These are phyloP conservation scores for Lutraria rhynchaena DNA, from an alignment of 1,140 invertebrate genomes.

Conservation along the genomic window DNA sequence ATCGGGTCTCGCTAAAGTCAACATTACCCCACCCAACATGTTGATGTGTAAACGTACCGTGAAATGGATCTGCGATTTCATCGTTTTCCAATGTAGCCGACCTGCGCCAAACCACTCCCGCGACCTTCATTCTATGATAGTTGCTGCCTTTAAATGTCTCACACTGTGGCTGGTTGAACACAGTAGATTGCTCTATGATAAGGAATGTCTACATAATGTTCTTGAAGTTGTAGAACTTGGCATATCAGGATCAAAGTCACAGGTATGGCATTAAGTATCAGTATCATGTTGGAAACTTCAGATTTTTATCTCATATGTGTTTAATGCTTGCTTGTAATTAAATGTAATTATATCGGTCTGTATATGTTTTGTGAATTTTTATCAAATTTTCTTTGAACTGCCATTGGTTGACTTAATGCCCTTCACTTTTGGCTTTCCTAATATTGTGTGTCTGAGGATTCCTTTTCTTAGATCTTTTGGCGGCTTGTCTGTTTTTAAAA, in stretches of 20 bases:
- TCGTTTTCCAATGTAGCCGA: conserved; percentile 96
- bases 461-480: no score
- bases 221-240: conserved; percentile 98
- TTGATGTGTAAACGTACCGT: conserved; percentile 88
- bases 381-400: no score
- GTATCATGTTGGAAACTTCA: no score
- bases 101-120: conserved; percentile 96
- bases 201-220: conserved; percentile 95
- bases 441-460: no score
- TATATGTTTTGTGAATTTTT: no score
- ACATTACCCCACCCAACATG: conserved; percentile 76
- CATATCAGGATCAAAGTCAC: conserved; percentile 95
- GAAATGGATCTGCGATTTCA: conserved; percentile 99
- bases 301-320: no score
- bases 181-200: conserved; percentile 93
- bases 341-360: no score
- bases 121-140: conserved; percentile 96
- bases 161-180: conserved; percentile 95
- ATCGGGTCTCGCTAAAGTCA: conserved; percentile 89
- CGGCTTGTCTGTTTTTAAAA: no score
- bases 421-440: no score
- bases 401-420: no score
- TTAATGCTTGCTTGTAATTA: no score
- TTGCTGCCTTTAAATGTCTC: conserved; percentile 86
- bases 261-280: conserved; percentile 84